Conservation (phyloP, 2,888 invertebrate genomes). For the Pollenia angustigena region DNA sequence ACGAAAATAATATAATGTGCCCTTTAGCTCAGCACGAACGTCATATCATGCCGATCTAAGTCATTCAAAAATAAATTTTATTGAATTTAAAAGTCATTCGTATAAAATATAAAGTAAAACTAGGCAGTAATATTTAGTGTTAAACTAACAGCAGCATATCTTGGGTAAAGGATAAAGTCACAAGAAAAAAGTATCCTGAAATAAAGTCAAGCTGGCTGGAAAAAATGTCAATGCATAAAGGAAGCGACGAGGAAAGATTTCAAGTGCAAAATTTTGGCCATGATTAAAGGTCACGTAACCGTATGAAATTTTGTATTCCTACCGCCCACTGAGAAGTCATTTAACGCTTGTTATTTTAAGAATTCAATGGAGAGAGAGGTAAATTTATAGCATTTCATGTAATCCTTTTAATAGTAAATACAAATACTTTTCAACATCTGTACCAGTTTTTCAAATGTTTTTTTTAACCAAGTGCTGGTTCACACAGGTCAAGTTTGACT, state of each 20-base stretch:
- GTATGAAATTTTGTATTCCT: slow-evolving; percentile 4
- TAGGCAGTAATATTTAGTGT: not conserved
- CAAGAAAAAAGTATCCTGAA: too few relatives aligned
- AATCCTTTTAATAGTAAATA: slow-evolving; percentile 39
- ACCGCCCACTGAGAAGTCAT: slow-evolving; percentile 54
- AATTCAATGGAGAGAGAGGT: not conserved
- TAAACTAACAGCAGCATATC: slow-evolving; percentile 29
- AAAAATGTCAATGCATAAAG: not conserved
- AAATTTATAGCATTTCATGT: slow-evolving; percentile 48
- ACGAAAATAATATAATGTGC: not conserved
- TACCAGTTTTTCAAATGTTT: not conserved
- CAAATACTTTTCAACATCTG: slow-evolving; percentile 37
- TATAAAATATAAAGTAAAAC: not conserved
- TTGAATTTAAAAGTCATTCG: slow-evolving; percentile 27
- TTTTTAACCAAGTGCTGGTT: too few relatives aligned
- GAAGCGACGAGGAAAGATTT: not conserved
- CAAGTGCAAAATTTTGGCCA: slow-evolving; percentile 47
- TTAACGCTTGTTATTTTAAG: slow-evolving; percentile 58
- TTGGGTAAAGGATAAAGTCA: not conserved
- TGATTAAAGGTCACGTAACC: slow-evolving; percentile 43
- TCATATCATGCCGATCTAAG: not conserved
- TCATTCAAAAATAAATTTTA: slow-evolving; percentile 46
- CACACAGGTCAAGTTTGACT: too few relatives aligned
- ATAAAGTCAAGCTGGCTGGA: not conserved
- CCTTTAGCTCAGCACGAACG: slow-evolving; percentile 20